phyloP scores from a whole-genome alignment of 35 echinoderm and acorn worm species.

The Holothuria glaberrima region DNA sequence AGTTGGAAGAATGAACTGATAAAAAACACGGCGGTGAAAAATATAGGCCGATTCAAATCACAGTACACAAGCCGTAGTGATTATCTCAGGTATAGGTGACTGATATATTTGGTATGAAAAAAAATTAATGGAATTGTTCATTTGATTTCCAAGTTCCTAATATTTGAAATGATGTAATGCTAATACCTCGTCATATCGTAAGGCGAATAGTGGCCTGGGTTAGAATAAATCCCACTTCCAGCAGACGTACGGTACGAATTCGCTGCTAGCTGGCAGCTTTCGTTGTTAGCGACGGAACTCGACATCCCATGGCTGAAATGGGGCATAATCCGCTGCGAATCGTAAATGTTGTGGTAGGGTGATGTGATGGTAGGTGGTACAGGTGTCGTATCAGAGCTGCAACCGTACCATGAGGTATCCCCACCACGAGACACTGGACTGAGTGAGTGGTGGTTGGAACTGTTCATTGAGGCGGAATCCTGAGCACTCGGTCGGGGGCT shows the following conservation, averaged over 20 bases:
- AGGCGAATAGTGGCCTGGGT: conserved; percentile 77
- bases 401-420: conserved; percentile 76
- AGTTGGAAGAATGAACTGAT: neutral
- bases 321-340: conserved; percentile 73
- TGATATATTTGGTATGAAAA: conserved; percentile 35
- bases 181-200: conserved; percentile 68
- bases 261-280: conserved; percentile 79
- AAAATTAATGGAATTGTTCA: neutral
- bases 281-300: conserved; percentile 55
- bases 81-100: neutral
- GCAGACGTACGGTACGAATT: conserved; percentile 72
- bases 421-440: conserved; percentile 66
- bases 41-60: no score
- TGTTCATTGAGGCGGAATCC: conserved; percentile 72
- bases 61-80: no score
- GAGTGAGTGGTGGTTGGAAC: conserved; percentile 64
- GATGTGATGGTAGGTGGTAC: conserved; percentile 58
- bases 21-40: neutral
- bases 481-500: conserved; percentile 90
- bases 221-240: conserved; percentile 71
- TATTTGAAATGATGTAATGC: neutral
- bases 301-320: conserved; percentile 70
- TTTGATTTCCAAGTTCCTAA: neutral
- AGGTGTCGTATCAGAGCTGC: conserved; percentile 54
- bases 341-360: conserved; percentile 79